Base-by-base conservation (phyloP, 2,888 invertebrate genomes). In the Formica aserva region DNA sequence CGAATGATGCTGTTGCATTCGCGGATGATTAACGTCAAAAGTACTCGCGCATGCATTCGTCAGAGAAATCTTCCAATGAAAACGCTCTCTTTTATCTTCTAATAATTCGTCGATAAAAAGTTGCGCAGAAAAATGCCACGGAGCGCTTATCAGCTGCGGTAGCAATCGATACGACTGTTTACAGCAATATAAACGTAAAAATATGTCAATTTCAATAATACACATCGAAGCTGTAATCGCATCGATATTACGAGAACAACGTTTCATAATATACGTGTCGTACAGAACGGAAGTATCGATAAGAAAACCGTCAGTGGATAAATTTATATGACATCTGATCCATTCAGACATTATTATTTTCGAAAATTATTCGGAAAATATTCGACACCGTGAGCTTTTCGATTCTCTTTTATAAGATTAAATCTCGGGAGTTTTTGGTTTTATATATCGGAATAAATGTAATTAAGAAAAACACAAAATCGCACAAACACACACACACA, bases 11-110 rank as follows among this genome's bases (percentile, higher is more conserved):
- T 55, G 38, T 55, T 66, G 52, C 76, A 41, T 9, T 75, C 65
- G 75, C n/a, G 18, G 55, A 57, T 57, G 67, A 77, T 77, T 77
- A 77, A 55, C n/a, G 32, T 57, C 67, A 41, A 45, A 57, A 41
- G 29, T 57, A 41, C 57, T 77, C 29, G 60, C 55, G 38, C 52
- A 41, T n/a, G 48, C 67, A 38, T 26, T 55, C 35, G 55, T 60
- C 45, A 18, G 60, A 72, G 35, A 26, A 55, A 60, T 26, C 60
- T 45, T 18, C 3, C n/a, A 35, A 78, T 11, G 13, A 78, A n/a
- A 60, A 11, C n/a, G 29, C 45, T 29, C 26, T 45, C 48, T 48
- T 55, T 57, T 72, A 22, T 45, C 57, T 45, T 35, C 60, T n/a
- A 29, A 76, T 35, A 69, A 18, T 48, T 55, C 35, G 5, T 11